A percentile compares a stretch with the other conserved stretches of the same genome.
Evolutionary conservation across 2,113 vertebrate species (phyloP).

Genomic region (Mixornis gularis): DNA sequence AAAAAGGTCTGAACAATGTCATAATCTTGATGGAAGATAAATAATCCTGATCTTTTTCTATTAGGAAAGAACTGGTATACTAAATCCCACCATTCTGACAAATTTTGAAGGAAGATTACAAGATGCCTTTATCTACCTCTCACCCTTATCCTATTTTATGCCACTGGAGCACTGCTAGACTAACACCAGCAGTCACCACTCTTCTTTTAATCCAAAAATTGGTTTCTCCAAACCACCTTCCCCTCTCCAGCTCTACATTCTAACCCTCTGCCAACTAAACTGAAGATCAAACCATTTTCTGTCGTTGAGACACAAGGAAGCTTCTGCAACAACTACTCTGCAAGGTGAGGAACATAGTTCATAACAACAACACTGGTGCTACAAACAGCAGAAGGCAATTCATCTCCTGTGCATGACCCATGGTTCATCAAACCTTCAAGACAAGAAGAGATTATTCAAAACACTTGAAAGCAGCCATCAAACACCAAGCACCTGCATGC

Average conservation of each 20-base stretch:
- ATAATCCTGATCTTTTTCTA: neutral
- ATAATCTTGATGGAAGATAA: neutral
- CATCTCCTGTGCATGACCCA: neutral
- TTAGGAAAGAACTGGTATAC: neutral
- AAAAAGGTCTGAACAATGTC: neutral
- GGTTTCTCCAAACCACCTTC: neutral
- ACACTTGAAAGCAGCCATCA: neutral
- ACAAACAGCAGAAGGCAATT: neutral
- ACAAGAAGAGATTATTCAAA: neutral
- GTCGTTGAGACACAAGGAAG: neutral
- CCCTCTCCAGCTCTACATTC: neutral
- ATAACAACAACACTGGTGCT: neutral
- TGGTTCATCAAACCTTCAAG: neutral
- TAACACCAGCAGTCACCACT: neutral
- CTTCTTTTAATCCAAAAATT: neutral
- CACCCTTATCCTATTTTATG: neutral
- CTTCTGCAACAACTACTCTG: neutral
- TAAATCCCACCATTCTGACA: neutral
- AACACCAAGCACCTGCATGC: neutral
- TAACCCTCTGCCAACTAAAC: neutral
- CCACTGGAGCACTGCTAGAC: neutral
- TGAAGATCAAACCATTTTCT: rapidly evolving
- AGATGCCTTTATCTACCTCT: neutral
- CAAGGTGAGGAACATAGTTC: neutral
- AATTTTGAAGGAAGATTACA: neutral